Percentiles rank a stretch among this genome's conserved stretches.
Evolutionary conservation across 2,113 vertebrate genomes (phyloP).

Genomic region (Crypturellus undulatus): DNA sequence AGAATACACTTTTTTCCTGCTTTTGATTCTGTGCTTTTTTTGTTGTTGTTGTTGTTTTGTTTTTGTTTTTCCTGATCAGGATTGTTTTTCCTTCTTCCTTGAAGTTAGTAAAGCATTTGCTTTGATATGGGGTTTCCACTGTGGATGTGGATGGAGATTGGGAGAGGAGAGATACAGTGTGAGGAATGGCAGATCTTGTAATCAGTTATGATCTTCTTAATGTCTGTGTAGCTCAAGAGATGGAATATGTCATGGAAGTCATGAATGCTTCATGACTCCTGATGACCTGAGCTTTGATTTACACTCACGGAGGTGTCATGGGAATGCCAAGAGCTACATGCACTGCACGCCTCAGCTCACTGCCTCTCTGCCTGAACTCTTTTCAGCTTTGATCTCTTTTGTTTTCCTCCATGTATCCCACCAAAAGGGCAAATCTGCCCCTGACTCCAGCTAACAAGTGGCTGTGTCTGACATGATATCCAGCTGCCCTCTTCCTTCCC

Average conservation of each 20-base stretch:
- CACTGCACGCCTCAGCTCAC: not conserved
- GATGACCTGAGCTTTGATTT: constrained; percentile 7
- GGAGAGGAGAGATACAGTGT: not conserved
- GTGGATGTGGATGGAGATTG: not conserved
- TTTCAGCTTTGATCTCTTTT: constrained; percentile 2
- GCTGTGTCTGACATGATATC: constrained; percentile 30
- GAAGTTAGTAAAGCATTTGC: not conserved
- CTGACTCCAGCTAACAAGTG: not conserved
- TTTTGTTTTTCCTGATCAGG: not conserved
- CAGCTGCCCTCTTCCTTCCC: constrained; percentile 1
- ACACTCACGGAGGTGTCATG: not conserved
- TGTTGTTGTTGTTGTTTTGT: not conserved
- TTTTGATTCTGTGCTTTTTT: not conserved
- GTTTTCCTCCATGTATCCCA: not conserved
- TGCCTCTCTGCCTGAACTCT: not conserved
- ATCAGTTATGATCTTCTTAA: not conserved
- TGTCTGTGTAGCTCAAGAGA: not conserved
- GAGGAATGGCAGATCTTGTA: not conserved
- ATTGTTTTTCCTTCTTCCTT: not conserved
- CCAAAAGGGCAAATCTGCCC: not conserved
- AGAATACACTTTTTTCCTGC: not conserved
- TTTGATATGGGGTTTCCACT: not conserved
- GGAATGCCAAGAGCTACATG: not conserved
- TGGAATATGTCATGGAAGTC: not conserved
- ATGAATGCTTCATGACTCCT: not conserved